These are phyloP conservation scores for Aphelinus atriplicis DNA, from an alignment of 1,140 invertebrate genomes.

Conservation along the genomic window DNA sequence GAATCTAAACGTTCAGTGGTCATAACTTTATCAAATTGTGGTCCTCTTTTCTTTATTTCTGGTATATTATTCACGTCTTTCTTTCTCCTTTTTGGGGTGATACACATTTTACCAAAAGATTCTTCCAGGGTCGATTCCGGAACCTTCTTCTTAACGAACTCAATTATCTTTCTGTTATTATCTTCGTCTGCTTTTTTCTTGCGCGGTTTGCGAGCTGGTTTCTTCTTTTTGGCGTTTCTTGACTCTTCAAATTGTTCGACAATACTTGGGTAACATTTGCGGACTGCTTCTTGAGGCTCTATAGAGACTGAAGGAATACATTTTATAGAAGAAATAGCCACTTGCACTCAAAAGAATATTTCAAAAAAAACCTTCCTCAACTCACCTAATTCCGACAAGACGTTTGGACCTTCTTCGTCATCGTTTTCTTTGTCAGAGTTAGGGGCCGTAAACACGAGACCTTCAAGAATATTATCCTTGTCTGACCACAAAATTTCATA, in stretches of 20 bases:
- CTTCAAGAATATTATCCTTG: constrained; percentile 66
- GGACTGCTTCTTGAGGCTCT: constrained; percentile 74
- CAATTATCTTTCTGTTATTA: constrained; percentile 56
- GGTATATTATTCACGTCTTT: constrained; percentile 16
- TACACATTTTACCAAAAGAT: constrained; percentile 48
- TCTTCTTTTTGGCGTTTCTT: constrained; percentile 66
- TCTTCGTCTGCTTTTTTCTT: constrained; percentile 59
- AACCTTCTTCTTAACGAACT: constrained; percentile 53
- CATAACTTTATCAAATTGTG: constrained; percentile 50
- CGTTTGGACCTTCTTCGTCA: constrained; percentile 42
- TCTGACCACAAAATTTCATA: constrained; percentile 79
- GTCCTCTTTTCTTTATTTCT: constrained; percentile 46
- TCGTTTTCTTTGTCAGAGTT: constrained; percentile 48
- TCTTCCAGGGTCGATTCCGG: constrained; percentile 44
- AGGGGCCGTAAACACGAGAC: constrained; percentile 68
- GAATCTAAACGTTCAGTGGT: constrained; percentile 49
- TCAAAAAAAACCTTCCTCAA: too few relatives aligned
- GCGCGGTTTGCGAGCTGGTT: constrained; percentile 64
- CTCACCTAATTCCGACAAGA: constrained; percentile 26
- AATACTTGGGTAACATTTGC: constrained; percentile 74
- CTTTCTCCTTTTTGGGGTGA: constrained; percentile 53
- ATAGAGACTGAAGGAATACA: constrained; percentile 63
- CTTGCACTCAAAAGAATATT: too few relatives aligned
- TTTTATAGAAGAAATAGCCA: too few relatives aligned
- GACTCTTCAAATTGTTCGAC: constrained; percentile 70